phyloP scores from a whole-genome alignment of 2,113 vertebrate species.

The Phylloscopus whistleri region DNA sequence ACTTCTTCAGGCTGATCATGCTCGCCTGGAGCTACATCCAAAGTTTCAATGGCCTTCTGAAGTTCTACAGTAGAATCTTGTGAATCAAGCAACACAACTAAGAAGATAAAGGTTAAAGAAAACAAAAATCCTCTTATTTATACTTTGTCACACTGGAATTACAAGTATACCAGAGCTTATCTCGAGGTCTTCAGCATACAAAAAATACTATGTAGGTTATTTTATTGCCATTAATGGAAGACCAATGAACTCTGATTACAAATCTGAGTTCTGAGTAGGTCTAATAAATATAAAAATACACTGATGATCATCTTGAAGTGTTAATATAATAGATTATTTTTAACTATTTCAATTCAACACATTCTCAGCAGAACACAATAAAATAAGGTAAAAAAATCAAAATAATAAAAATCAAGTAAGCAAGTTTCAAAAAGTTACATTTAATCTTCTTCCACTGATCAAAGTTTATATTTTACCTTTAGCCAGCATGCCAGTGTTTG shows the following conservation, averaged over 20 bases:
- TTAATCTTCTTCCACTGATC: neutral
- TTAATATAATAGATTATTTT: neutral
- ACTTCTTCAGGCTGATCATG: neutral
- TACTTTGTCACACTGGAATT: neutral
- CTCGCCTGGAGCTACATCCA: neutral
- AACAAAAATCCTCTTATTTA: neutral
- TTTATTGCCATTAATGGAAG: neutral
- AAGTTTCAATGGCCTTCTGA: slow-evolving; percentile 8
- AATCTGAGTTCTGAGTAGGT: neutral
- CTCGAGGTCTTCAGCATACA: neutral
- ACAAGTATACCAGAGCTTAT: neutral
- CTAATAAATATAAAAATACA: neutral
- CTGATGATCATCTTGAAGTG: neutral
- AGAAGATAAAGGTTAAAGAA: neutral
- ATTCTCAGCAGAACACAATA: neutral
- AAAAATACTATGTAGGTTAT: neutral
- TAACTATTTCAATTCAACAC: neutral
- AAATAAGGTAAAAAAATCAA: neutral
- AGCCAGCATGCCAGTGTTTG: slow-evolving; percentile 72
- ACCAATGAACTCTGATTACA: neutral
- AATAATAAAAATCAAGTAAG: neutral
- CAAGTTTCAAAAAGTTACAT: neutral
- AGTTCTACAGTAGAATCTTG: slow-evolving; percentile 78
- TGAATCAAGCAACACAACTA: slow-evolving; percentile 85
- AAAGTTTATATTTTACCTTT: slow-evolving; percentile 77